Conservation (phyloP, 2,888 invertebrate species). For the Rugalucina vietnamica region DNA sequence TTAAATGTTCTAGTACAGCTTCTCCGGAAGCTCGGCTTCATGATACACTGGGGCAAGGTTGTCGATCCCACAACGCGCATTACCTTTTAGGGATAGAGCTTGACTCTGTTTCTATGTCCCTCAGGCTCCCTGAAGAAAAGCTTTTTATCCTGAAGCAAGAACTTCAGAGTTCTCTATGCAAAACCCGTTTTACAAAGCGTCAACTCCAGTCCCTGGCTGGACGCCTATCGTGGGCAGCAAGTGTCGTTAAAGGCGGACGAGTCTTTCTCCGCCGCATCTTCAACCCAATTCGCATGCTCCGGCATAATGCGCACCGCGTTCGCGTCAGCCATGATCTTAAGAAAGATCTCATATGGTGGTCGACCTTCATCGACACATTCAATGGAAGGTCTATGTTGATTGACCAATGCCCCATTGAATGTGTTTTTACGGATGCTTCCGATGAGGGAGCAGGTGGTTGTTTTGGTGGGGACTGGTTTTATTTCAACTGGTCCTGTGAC, state of each 20-base stretch:
- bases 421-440: conserved; percentile 32
- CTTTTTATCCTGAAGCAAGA: neutral
- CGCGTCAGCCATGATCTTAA: neutral
- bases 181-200: neutral
- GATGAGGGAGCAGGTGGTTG: conserved; percentile 18
- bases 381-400: conserved; percentile 30
- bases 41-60: conserved; percentile 2
- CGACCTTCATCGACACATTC: conserved; percentile 18
- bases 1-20: neutral
- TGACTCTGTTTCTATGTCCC: neutral
- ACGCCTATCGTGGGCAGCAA: neutral
- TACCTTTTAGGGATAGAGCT: neutral
- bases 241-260: neutral
- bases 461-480: conserved; percentile 28
- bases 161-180: neutral
- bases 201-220: neutral
- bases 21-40: conserved; percentile 17
- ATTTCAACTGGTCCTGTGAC: conserved; percentile 30
- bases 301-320: conserved; percentile 18
- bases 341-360: conserved; percentile 39
- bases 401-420: conserved; percentile 16
- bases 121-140: neutral
- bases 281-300: conserved; percentile 17
- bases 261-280: conserved; percentile 21
- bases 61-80: neutral